Evolutionary conservation across 2,113 vertebrate genomes (phyloP).

Genomic region (Dinomys branickii): DNA sequence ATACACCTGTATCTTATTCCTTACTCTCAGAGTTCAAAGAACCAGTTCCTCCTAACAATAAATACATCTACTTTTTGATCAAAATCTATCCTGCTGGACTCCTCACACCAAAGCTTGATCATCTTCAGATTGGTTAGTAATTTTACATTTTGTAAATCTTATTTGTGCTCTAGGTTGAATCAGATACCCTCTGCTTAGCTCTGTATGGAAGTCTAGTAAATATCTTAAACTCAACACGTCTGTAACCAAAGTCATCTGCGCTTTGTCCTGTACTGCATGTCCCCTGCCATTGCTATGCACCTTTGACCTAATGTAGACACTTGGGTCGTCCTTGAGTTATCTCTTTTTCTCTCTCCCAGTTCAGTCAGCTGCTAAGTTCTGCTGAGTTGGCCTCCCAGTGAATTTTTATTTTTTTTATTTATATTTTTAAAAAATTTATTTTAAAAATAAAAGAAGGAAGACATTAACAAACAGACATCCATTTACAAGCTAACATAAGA

Average conservation of each 20-base stretch:
- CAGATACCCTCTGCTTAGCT: background rate
- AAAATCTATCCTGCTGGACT: constrained; percentile 94
- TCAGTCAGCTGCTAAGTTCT: background rate
- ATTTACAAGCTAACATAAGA: no score
- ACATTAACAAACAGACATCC: no score
- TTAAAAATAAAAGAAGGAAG: no score
- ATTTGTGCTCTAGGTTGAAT: background rate
- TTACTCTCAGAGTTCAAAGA: constrained; percentile 85
- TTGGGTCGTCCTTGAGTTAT: background rate
- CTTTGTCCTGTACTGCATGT: background rate
- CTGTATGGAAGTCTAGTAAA: background rate
- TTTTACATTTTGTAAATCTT: background rate
- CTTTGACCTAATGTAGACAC: background rate
- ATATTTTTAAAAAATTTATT: no score
- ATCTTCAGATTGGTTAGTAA: constrained; percentile 90
- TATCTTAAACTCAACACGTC: background rate
- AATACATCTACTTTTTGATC: constrained; percentile 93
- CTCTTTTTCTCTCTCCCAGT: background rate
- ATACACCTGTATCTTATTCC: constrained; percentile 91
- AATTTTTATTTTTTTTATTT: no score
- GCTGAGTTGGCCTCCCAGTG: background rate
- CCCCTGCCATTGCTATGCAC: background rate
- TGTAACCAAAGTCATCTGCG: background rate
- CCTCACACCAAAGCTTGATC: constrained; percentile 91
- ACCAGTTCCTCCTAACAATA: constrained; percentile 66